phyloP scores from a whole-genome alignment of 2,113 vertebrate genomes.

The Engystomops pustulosus region DNA sequence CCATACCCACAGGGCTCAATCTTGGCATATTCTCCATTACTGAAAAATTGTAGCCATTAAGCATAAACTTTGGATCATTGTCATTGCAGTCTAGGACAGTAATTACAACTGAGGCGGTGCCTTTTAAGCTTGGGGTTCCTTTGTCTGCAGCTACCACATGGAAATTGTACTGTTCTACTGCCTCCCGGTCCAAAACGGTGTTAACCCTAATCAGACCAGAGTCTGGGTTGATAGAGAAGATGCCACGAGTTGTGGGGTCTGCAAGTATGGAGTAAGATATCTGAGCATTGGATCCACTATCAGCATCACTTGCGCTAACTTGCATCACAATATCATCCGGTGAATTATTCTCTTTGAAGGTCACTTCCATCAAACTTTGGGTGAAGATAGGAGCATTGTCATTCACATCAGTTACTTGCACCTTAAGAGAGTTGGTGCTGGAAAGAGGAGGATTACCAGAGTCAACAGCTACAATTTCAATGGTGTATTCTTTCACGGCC shows the following conservation, averaged over 20 bases:
- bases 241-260: constrained; percentile 75
- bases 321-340: constrained; percentile 85
- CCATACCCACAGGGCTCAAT: constrained; percentile 93
- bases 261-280: constrained; percentile 86
- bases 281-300: constrained; percentile 90
- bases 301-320: constrained; percentile 85
- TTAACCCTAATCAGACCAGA: constrained; percentile 87
- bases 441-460: constrained; percentile 95
- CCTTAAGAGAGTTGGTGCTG: constrained; percentile 94
- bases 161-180: constrained; percentile 86
- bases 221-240: constrained; percentile 86
- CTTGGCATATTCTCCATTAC: constrained; percentile 95
- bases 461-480: constrained; percentile 95
- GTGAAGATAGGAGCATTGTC: constrained; percentile 91
- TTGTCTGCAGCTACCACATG: constrained; percentile 90
- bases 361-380: constrained; percentile 83
- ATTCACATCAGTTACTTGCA: constrained; percentile 93
- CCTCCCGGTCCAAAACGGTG: constrained; percentile 88
- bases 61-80: constrained; percentile 97
- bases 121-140: constrained; percentile 89
- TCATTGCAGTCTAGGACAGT: constrained; percentile 94
- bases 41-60: constrained; percentile 94
- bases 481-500: constrained; percentile 87
- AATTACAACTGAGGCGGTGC: constrained; percentile 89
- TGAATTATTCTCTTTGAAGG: constrained; percentile 89